These are phyloP conservation scores for Margarornis squamiger DNA, from an alignment of 2,797 vertebrate genomes.

Conservation along the genomic window DNA sequence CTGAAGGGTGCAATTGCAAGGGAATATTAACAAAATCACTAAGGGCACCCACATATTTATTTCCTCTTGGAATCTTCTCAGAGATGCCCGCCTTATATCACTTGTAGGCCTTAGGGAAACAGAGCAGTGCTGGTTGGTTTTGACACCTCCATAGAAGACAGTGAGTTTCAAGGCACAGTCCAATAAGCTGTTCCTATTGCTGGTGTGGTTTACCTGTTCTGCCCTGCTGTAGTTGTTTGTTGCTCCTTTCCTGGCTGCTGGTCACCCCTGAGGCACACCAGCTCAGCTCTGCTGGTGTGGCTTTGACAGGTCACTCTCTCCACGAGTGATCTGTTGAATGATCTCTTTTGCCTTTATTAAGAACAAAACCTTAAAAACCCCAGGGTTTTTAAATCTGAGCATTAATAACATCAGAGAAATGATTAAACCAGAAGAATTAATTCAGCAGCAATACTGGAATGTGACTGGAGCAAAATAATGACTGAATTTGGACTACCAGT, in stretches of 20 bases:
- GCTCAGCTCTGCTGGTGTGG: neutral
- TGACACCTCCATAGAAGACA: neutral
- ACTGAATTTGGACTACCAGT: rapidly evolving
- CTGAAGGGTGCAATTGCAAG: neutral
- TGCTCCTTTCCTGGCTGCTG: neutral
- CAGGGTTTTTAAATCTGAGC: neutral
- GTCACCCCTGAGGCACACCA: neutral
- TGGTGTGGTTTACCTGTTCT: neutral
- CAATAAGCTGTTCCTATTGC: neutral
- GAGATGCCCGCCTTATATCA: neutral
- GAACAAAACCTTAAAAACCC: neutral
- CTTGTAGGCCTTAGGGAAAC: neutral
- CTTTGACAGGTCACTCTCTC: neutral
- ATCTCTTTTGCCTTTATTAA: neutral
- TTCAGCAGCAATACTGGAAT: rapidly evolving
- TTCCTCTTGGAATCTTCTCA: neutral
- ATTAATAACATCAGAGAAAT: neutral
- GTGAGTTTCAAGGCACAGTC: neutral
- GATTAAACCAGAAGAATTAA: neutral
- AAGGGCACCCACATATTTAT: neutral
- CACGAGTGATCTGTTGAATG: neutral
- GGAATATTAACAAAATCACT: neutral
- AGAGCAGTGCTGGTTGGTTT: neutral
- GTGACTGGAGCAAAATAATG: neutral
- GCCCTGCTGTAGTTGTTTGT: neutral